A percentile compares a stretch with the other conserved stretches of the same genome.
phyloP scores from a whole-genome alignment of 2,113 vertebrate species.

The Todiramphus chloris region DNA sequence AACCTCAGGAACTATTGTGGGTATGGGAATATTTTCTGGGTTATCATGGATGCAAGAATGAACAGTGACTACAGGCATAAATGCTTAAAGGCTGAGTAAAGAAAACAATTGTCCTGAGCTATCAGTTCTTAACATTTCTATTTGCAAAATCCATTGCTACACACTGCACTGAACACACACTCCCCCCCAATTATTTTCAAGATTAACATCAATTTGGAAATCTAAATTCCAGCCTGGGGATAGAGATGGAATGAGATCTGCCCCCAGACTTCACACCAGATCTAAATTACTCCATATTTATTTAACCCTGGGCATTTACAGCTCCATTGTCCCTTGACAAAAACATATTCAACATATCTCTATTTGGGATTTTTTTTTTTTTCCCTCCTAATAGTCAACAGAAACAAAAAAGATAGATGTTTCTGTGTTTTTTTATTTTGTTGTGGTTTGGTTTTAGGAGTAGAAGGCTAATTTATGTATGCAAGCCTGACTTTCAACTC shows the following conservation, averaged over 20 bases:
- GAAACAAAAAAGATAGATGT: not conserved
- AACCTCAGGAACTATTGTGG: not conserved
- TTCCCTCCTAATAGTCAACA: not conserved
- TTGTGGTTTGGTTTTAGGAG: not conserved
- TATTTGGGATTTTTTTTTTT: not conserved
- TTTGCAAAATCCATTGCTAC: not conserved
- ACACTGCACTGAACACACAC: not conserved
- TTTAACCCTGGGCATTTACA: not conserved
- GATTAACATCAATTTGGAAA: conserved; percentile 9
- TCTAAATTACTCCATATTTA: conserved; percentile 22
- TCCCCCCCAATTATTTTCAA: not conserved
- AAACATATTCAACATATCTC: not conserved
- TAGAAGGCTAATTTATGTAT: not conserved
- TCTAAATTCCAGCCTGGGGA: not conserved
- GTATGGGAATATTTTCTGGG: not conserved
- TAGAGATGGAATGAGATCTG: not conserved
- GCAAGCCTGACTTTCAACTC: not conserved
- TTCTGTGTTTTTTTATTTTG: not conserved
- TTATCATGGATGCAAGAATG: not conserved
- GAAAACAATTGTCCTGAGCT: not conserved
- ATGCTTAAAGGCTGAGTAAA: not conserved
- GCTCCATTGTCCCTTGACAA: not conserved
- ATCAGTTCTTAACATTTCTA: not conserved
- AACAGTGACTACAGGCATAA: not conserved
- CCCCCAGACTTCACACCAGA: not conserved